Evolutionary conservation across 23 tunicate species (phyloP).

Genomic region (Ascidia mentula): DNA sequence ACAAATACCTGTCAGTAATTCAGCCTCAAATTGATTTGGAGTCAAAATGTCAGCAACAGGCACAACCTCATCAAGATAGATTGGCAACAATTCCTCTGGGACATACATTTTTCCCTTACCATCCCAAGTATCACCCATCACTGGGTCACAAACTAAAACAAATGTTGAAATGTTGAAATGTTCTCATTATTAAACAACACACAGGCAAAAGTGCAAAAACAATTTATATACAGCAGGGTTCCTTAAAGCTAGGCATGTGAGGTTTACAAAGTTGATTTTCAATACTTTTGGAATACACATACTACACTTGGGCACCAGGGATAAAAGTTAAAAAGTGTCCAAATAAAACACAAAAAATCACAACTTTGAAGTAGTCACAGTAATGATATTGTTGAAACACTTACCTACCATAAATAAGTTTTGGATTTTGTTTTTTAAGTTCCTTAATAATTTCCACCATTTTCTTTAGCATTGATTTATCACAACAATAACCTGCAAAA

Average conservation of each 20-base stretch:
- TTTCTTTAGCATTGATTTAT: constrained; percentile 75
- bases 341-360: no score
- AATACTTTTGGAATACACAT: no score
- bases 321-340: no score
- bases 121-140: constrained; percentile 94
- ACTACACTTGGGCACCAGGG: no score
- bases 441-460: constrained; percentile 84
- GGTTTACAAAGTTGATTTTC: no score
- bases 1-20: constrained; percentile 80
- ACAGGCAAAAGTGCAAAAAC: no score
- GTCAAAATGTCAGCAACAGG: constrained; percentile 86
- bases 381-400: no score
- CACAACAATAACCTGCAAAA: constrained; percentile 80
- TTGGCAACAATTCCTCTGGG: constrained; percentile 84
- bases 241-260: no score
- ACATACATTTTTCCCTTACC: constrained; percentile 95
- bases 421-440: constrained; percentile 64
- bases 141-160: constrained; percentile 89
- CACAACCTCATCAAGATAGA: constrained; percentile 72
- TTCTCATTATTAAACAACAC: no score
- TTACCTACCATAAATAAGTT: constrained; percentile 83
- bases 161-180: neutral
- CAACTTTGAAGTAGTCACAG: no score
- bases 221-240: no score
- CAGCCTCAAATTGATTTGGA: constrained; percentile 94